These are phyloP conservation scores for Dipus sagitta DNA, from an alignment of 2,797 vertebrate species.

Conservation along the genomic window DNA sequence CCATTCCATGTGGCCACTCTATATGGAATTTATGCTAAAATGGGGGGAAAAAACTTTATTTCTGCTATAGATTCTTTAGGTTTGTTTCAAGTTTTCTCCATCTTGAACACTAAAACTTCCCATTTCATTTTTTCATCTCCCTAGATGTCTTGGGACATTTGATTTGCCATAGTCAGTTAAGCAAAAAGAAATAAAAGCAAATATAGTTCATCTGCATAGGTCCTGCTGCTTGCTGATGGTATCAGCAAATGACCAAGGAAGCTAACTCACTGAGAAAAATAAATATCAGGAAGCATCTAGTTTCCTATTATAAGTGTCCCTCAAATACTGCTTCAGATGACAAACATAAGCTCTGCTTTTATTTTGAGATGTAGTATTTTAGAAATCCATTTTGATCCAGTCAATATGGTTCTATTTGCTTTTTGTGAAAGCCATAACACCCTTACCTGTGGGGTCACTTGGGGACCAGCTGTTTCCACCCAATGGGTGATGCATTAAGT, in stretches of 20 bases:
- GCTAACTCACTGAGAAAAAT: background rate
- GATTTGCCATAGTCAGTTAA: constrained; percentile 6
- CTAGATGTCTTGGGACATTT: background rate
- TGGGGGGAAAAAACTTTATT: background rate
- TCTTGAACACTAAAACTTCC: constrained; percentile 28
- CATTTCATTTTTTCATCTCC: constrained; percentile 23
- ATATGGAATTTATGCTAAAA: background rate
- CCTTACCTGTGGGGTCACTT: constrained; percentile 89
- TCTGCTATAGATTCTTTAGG: background rate
- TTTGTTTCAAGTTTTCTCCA: constrained; percentile 9
- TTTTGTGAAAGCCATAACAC: background rate
- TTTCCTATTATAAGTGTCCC: background rate
- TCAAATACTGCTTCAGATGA: background rate
- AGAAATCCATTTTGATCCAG: constrained; percentile 38
- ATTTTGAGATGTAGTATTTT: constrained; percentile 42
- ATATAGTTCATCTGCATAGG: background rate
- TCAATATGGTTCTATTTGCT: background rate
- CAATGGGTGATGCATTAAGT: constrained; percentile 85
- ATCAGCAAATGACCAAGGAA: constrained; percentile 10
- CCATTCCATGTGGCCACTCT: background rate
- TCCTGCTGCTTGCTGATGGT: background rate
- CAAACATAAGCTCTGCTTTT: constrained; percentile 15
- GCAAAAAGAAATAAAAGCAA: constrained; percentile 56
- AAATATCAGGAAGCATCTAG: background rate
- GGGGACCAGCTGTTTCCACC: constrained; percentile 81